Evolutionary conservation across 2,797 vertebrate species (phyloP).

Genomic region (Enoplosus armatus): DNA sequence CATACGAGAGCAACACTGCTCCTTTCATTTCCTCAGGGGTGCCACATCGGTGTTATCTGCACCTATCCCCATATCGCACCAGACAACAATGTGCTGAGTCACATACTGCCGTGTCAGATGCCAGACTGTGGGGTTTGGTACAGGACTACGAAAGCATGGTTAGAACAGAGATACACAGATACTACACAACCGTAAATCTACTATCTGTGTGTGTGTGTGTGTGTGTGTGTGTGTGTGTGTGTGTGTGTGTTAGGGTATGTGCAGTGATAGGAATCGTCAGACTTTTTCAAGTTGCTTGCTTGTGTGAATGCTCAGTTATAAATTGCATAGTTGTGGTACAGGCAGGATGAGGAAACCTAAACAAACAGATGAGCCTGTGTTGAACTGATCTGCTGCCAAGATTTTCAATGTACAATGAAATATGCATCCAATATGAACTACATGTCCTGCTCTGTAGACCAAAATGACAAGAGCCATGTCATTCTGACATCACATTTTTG

Average conservation of each 20-base stretch:
- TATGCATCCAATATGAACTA: not conserved
- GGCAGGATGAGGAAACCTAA: conserved; percentile 8
- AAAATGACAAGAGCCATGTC: not conserved
- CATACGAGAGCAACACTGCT: conserved; percentile 37
- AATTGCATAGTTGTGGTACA: conserved; percentile 12
- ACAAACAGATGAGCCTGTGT: conserved; percentile 4
- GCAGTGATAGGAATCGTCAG: conserved; percentile 25
- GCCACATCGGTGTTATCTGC: conserved; percentile 66
- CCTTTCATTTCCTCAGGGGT: conserved; percentile 61
- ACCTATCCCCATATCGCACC: conserved; percentile 56
- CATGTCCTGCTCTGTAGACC: not conserved
- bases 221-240: not conserved
- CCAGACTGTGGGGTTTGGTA: conserved; percentile 49
- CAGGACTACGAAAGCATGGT: conserved; percentile 31
- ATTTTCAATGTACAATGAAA: not conserved
- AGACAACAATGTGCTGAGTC: conserved; percentile 70
- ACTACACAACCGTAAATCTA: not conserved
- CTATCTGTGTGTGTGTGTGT: conserved; percentile 1
- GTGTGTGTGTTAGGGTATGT: not conserved
- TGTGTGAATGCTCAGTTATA: conserved; percentile 14
- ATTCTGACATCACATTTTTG: not conserved
- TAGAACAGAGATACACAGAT: conserved; percentile 41
- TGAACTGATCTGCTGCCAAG: conserved; percentile 1
- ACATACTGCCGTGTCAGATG: conserved; percentile 59
- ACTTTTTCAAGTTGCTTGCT: conserved; percentile 28